Conservation (phyloP, 2,888 invertebrate genomes). For the Drosophila kambysellisi region DNA sequence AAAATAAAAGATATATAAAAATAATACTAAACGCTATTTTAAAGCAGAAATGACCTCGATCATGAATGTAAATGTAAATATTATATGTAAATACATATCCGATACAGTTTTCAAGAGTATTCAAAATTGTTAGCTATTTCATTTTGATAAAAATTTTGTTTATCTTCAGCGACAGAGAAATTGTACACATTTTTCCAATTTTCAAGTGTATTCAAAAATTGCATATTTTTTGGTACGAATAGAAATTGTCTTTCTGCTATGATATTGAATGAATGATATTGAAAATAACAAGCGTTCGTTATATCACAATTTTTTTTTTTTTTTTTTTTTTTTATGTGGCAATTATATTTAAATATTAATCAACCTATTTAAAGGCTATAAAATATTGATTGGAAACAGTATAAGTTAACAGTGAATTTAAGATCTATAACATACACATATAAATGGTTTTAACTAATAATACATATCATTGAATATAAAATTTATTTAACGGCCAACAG, state of each 20-base stretch:
- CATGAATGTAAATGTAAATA: constrained; percentile 9
- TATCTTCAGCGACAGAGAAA: background rate
- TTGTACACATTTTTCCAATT: background rate
- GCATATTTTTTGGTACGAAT: background rate
- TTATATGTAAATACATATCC: background rate
- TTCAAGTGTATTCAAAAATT: background rate
- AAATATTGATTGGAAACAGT: too few species aligned
- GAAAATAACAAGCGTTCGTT: background rate
- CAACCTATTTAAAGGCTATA: too few species aligned
- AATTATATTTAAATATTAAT: too few species aligned
- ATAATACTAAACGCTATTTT: background rate
- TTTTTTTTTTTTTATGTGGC: too few species aligned
- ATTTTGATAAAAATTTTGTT: background rate
- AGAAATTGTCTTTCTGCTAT: background rate
- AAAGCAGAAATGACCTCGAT: constrained; percentile 3
- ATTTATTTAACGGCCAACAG: too few species aligned
- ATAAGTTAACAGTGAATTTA: too few species aligned
- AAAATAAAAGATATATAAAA: background rate
- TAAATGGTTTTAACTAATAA: too few species aligned
- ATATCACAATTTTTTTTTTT: background rate
- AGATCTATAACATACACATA: too few species aligned
- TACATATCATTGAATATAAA: too few species aligned
- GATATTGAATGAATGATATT: background rate
- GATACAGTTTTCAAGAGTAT: background rate
- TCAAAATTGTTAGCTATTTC: background rate